Base-by-base conservation (phyloP, 1,140 invertebrate genomes). In the Eriosoma lanigerum region DNA sequence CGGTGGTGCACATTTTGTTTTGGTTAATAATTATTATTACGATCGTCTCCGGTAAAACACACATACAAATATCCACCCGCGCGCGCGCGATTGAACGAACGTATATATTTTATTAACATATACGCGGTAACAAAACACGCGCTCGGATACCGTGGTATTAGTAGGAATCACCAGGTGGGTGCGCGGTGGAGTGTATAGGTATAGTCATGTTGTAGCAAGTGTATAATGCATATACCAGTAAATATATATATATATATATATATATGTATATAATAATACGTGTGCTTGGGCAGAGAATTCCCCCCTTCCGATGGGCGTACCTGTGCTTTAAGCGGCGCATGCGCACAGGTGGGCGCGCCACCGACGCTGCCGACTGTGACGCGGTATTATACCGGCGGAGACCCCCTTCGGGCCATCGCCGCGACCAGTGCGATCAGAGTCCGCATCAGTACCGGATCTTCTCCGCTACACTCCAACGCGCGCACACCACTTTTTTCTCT, bases 281-380 rank as follows among this genome's bases (percentile, higher is more conserved):
- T 17, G 54, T 26, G 19, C 54, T 58, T 58, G 21, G 12, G 48
- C 24, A 24, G 19, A n/a, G 52, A 19, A 85, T 87, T 44, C 26
- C 72, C 29, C 72, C 10, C 26, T 12, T 17, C 52, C 38, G 75
- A 62, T 78, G 56, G 75, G 75, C 75, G 75, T 78, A 78, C 75
- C 75, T 78, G 75, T 29, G 75, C 56, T 26, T 24, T 26, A 13
- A 5, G 29, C 19, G 21, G 72, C 73, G 75, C 75, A 78, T 62
- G 75, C 75, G 75, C 56, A 44, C 72, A 13, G 70, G 10, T 38
- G 26, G 50, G 54, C 44, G 38, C 64, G 32, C 6, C 70, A 21
- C 12, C 48, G 70, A 21, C 72, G 29, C 56, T 38, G 56, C 75
- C 54, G 64, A 66, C 38, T 54, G 3, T 6, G 17, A 52, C 50